Evolutionary conservation across 2,797 vertebrate species (phyloP), one percentile per base, ranked within the genome.

Genomic region (Ciconia nigra): DNA sequence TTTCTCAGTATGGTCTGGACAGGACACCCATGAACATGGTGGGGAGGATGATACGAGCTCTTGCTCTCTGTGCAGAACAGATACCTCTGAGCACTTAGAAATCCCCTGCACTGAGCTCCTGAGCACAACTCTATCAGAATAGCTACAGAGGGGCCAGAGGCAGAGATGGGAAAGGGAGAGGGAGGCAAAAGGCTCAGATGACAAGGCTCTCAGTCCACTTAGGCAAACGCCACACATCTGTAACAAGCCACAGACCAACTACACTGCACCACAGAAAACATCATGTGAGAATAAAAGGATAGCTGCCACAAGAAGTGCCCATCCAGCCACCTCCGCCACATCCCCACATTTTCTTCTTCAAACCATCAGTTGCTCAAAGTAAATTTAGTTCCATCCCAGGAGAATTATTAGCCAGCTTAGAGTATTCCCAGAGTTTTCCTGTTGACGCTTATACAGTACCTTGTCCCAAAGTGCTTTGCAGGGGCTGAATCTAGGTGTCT

Each of bases 41-140:
- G 33, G 28, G 20, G 20, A 74, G 15, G 8, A 24, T 13, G 29
- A 35, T 14, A 21, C 0, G 0, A 83, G 33, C 9, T 84, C 33
- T 66, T 74, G 17, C 13, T 82, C 42, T 71, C 33, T 1, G 0
- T 37, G 35, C 4, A 26, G 46, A 89, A 2, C 8, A 49, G 46
- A 44, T 37, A 33, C 19, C 11, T 37, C 42, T n/a, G 52, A 78
- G 24, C 22, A 17, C 15, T 26, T 26, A 24, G 24, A 63, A 88
- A 67, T n/a, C 15, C 20, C 20, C 6, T 2, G 2, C 55, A 8
- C 13, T 5, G 18, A 47, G 26, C 15, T 73, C 59, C 61, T 55
- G 55, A 70, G 15, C 37, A 11, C 4, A 13, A 0, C 9, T 73
- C 33, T 33, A 13, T 19, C 4, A 0, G 26, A 42, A 33, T 3